These are phyloP conservation scores for Theretra japonica DNA, from an alignment of 2,888 invertebrate species.

Conservation along the genomic window DNA sequence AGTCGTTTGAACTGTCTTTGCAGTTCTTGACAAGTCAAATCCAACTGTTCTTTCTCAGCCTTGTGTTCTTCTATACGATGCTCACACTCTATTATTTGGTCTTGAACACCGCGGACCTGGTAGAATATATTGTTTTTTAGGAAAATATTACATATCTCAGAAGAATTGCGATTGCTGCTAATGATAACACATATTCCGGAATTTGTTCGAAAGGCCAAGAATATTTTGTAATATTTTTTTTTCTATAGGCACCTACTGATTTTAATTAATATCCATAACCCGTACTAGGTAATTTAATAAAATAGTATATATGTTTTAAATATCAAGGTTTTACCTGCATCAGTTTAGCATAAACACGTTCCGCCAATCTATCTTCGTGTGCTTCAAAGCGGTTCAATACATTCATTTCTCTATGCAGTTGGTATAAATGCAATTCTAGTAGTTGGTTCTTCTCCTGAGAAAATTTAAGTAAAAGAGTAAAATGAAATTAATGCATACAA, in stretches of 20 bases:
- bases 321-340: conserved; percentile 63
- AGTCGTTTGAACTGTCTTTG: conserved; percentile 84
- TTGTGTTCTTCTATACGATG: conserved; percentile 81
- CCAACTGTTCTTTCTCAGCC: conserved; percentile 62
- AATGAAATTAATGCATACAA: background rate
- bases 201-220: too few species aligned
- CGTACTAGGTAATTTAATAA: too few species aligned
- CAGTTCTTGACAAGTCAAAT: conserved; percentile 60
- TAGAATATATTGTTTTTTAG: background rate
- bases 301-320: too few species aligned
- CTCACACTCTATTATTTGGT: conserved; percentile 77
- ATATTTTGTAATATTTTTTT: too few species aligned
- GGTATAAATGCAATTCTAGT: conserved; percentile 86
- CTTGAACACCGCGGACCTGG: conserved; percentile 81
- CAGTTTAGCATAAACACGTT: conserved; percentile 84
- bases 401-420: conserved; percentile 89
- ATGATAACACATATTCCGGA: too few species aligned
- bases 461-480: background rate
- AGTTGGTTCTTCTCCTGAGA: conserved; percentile 77
- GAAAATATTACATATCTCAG: background rate
- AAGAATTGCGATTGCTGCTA: too few species aligned
- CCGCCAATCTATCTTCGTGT: conserved; percentile 86
- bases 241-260: too few species aligned
- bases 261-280: too few species aligned
- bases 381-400: conserved; percentile 90